These are phyloP conservation scores for Campylomormyrus tamandua DNA, from an alignment of 2,113 vertebrate species.

Conservation along the genomic window DNA sequence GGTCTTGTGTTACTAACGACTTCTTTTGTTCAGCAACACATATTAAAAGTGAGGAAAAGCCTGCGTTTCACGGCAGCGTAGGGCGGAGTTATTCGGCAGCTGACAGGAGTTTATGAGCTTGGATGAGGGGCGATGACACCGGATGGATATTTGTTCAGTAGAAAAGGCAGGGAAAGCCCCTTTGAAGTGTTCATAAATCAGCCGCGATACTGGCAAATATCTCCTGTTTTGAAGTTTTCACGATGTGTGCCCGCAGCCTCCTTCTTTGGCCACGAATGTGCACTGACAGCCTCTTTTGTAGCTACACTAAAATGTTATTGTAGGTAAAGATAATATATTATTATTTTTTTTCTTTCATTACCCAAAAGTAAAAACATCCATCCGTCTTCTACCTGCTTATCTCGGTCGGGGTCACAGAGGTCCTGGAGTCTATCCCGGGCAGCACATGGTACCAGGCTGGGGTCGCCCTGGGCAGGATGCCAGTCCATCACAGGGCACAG, in stretches of 20 bases:
- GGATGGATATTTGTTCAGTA: neutral
- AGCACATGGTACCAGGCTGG: neutral
- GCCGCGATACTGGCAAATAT: neutral
- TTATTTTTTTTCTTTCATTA: neutral
- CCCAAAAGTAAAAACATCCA: neutral
- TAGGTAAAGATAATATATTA: neutral
- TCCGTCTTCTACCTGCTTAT: neutral
- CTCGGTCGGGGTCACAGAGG: neutral
- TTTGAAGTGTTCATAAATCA: constrained; percentile 1
- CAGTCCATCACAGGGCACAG: neutral
- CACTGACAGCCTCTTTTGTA: neutral
- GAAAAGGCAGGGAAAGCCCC: neutral
- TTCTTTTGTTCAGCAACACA: neutral
- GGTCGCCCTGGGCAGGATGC: neutral
- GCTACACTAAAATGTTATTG: neutral
- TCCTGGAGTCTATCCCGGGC: neutral
- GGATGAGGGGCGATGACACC: neutral
- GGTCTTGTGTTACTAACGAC: neutral
- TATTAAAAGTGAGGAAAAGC: neutral
- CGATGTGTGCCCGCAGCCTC: neutral
- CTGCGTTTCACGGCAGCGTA: neutral
- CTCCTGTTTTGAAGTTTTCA: neutral
- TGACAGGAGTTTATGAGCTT: neutral
- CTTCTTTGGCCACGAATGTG: neutral
- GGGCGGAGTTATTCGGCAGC: neutral